phyloP scores from a whole-genome alignment of 2,797 vertebrate species.

The Clarias laeviceps region DNA sequence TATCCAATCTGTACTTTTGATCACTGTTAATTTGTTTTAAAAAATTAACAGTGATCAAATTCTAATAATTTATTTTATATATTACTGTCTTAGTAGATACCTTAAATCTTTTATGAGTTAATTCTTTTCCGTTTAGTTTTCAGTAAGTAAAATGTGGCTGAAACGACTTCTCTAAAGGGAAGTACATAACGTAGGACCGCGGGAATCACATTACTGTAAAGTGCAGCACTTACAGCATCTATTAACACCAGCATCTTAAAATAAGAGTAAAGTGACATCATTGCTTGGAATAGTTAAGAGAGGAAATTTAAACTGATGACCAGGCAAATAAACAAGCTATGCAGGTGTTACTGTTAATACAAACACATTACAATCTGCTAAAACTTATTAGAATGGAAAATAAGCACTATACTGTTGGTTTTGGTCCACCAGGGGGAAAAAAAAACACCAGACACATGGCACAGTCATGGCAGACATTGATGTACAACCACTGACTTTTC shows the following conservation, averaged over 20 bases:
- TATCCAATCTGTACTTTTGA: neutral
- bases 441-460: conserved; percentile 5
- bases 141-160: conserved; percentile 36
- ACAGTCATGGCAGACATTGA: conserved; percentile 6
- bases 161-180: neutral
- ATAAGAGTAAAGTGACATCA: conserved; percentile 14
- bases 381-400: neutral
- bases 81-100: conserved; percentile 32
- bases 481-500: conserved; percentile 1
- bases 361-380: neutral
- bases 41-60: neutral
- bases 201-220: conserved; percentile 17
- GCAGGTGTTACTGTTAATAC: conserved; percentile 1
- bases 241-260: neutral
- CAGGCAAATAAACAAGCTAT: conserved; percentile 19
- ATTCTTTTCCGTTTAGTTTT: conserved; percentile 55
- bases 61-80: conserved; percentile 32
- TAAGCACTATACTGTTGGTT: conserved; percentile 11
- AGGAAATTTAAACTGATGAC: conserved; percentile 4
- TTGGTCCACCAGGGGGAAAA: neutral
- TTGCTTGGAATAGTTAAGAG: neutral
- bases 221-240: conserved; percentile 25
- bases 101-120: conserved; percentile 61
- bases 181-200: neutral
- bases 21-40: neutral